Evolutionary conservation across 2,888 invertebrate species (phyloP), one percentile per base, ranked within the genome.

Genomic region (Acleris sparsana): DNA sequence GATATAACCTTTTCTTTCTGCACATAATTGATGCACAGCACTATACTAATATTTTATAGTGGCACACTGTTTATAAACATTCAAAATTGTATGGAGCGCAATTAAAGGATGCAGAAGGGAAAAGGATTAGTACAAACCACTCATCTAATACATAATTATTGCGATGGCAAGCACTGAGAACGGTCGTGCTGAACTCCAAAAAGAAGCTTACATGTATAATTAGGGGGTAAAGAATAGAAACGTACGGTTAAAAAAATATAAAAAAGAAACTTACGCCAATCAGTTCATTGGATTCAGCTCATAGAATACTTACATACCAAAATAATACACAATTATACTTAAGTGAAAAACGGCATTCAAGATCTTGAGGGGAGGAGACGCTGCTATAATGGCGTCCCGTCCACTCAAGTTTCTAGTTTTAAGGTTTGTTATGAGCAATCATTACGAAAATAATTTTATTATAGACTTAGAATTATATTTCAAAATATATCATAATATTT

Each of bases 261-360:
- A 62, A 62, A n/a, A 49, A 46, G 61, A 66, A 62, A 33, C 66
- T 66, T 66, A 66, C 25, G 56, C 66, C 66, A 66, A 65, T 66
- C 66, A 62, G 66, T 66, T 57, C 66, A 57, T 52, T 66, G 66
- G 56, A 66, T 57, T 57, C 55, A 61, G 61, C 65, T 61, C 52
- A 39, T 57, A 51, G 61, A 56, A 65, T 56, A 65, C 65, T 60
- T 52, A 65, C 20, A 33, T 63, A 51, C 22, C 49, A 11, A 61
- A 61, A 44, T 55, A 52, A 66, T 60, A 56, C 58, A 60, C 13
- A 48, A 29, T 59, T 56, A 49, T 17, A n/a, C 33, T 49, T 55
- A 60, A 44, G 16, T 46, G 17, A 64, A 49, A 17, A 62, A 39
- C 39, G 55, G 20, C 49, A 17, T 20, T n/a, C 4, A 18, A 9